Percentiles rank a stretch among this genome's conserved stretches.
These are phyloP conservation scores for Platycercus adscitus DNA, from an alignment of 2,113 vertebrate genomes.

Conservation along the genomic window DNA sequence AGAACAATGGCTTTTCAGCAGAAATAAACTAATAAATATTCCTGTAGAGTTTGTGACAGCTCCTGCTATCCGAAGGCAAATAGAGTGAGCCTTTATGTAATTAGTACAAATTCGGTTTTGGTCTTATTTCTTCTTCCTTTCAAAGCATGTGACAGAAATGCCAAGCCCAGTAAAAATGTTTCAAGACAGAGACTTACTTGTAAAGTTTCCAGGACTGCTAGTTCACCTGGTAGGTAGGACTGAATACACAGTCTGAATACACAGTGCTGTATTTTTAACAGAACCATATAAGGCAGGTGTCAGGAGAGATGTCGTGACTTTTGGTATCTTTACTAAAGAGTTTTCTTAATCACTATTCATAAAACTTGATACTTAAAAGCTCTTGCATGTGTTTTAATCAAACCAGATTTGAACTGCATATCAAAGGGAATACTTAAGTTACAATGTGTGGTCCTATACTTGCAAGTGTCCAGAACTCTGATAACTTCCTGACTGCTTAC, in stretches of 20 bases:
- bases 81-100: slow-evolving; percentile 52
- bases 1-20: slow-evolving; percentile 39
- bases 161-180: slow-evolving; percentile 5
- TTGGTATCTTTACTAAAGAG: background rate
- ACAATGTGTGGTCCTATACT: background rate
- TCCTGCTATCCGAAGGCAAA: slow-evolving; percentile 42
- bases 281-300: background rate
- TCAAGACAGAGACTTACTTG: background rate
- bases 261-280: background rate
- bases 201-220: background rate
- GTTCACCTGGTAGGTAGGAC: background rate
- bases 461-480: background rate
- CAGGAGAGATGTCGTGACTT: background rate
- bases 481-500: background rate
- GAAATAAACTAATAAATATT: slow-evolving; percentile 59
- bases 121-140: slow-evolving; percentile 30
- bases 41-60: slow-evolving; percentile 41
- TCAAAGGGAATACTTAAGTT: slow-evolving; percentile 14
- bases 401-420: background rate
- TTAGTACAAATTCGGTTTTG: slow-evolving; percentile 8
- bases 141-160: slow-evolving; percentile 41
- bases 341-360: background rate
- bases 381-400: slow-evolving; percentile 22
- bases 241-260: background rate
- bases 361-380: slow-evolving; percentile 8